Conservation (phyloP, 2,888 invertebrate species). For the Platerodrilus igneus region DNA sequence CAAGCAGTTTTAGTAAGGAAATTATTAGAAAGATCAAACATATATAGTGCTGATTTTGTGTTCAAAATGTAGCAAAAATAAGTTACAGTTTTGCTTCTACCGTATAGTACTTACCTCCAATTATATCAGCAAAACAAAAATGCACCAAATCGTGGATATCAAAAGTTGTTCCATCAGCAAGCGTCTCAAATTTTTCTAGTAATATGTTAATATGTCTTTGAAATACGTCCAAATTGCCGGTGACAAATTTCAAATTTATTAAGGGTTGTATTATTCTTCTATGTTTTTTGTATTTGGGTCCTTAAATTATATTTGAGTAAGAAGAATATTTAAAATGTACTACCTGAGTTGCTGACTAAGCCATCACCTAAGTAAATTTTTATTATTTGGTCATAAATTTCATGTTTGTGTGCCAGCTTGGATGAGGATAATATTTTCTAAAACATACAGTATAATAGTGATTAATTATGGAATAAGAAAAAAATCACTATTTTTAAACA, state of each 20-base stretch:
- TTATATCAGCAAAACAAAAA: constrained; percentile 13
- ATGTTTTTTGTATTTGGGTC: constrained; percentile 14
- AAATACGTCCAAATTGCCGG: constrained; percentile 7
- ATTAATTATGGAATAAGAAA: no score
- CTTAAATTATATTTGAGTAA: constrained; percentile 2
- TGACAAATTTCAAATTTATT: constrained; percentile 12
- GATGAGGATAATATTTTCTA: constrained; percentile 16
- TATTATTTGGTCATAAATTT: constrained; percentile 11
- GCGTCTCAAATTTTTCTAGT: constrained; percentile 3
- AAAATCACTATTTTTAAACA: no score
- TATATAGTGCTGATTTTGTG: no score
- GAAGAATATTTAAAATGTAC: neutral
- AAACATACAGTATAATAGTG: no score
- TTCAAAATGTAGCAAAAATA: no score
- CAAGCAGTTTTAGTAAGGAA: no score
- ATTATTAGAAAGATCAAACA: no score
- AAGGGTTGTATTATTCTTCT: constrained; percentile 15
- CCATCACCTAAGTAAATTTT: constrained; percentile 17
- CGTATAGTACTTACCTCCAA: constrained; percentile 14
- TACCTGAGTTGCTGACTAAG: constrained; percentile 13
- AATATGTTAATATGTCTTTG: constrained; percentile 13
- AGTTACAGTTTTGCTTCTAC: no score
- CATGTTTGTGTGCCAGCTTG: constrained; percentile 14
- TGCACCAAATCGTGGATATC: constrained; percentile 13
- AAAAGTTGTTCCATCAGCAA: constrained; percentile 11